Conservation (phyloP, 2,888 invertebrate genomes). For the Mimumesa dahlbomi region DNA sequence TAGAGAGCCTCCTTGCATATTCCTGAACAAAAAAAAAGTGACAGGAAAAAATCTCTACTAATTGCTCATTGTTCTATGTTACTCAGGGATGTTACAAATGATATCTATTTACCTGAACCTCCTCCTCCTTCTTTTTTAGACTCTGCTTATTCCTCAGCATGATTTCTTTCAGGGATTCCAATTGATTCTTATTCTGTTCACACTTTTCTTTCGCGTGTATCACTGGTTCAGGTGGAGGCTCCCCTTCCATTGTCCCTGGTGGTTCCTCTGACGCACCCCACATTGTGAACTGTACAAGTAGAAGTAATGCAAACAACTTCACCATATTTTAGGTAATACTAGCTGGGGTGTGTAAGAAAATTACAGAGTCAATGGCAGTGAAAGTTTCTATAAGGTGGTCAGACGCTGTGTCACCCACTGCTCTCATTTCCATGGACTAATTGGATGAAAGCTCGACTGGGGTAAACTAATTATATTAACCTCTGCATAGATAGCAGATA, state of each 20-base stretch:
- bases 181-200: slow-evolving; percentile 72
- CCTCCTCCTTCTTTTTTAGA: slow-evolving; percentile 76
- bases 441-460: slow-evolving; percentile 75
- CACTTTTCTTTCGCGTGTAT: slow-evolving; percentile 66
- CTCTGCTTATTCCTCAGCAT: slow-evolving; percentile 75
- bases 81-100: too few species aligned
- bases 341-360: slow-evolving; percentile 33
- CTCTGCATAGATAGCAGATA: slow-evolving; percentile 46
- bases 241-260: slow-evolving; percentile 69
- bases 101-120: slow-evolving; percentile 78
- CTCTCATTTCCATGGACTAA: slow-evolving; percentile 76
- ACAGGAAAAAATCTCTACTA: background rate
- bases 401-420: slow-evolving; percentile 74
- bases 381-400: slow-evolving; percentile 71
- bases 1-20: slow-evolving; percentile 78
- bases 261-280: slow-evolving; percentile 74
- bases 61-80: background rate
- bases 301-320: slow-evolving; percentile 73
- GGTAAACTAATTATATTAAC: slow-evolving; percentile 79
- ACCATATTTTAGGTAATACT: slow-evolving; percentile 55
- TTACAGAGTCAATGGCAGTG: slow-evolving; percentile 74
- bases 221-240: slow-evolving; percentile 61
- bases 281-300: slow-evolving; percentile 76
- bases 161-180: slow-evolving; percentile 75
- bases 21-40: slow-evolving; percentile 67